phyloP scores from a whole-genome alignment of 2,888 invertebrate genomes.

The Lypha dubia region DNA sequence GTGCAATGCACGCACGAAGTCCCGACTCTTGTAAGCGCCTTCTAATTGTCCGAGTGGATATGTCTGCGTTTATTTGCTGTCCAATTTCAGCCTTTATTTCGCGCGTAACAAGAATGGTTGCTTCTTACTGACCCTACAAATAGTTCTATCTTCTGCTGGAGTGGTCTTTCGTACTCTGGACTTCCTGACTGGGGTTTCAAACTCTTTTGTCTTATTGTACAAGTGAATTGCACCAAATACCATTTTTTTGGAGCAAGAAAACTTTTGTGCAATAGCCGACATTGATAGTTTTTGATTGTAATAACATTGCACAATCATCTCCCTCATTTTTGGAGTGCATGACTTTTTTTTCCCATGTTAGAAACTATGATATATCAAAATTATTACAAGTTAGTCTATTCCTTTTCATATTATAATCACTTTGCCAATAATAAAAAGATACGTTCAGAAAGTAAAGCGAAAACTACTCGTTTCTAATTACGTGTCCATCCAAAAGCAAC shows the following conservation, averaged over 20 bases:
- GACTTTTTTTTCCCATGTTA: not conserved
- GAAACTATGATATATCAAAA: too few species aligned
- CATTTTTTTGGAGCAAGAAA: conserved; percentile 14
- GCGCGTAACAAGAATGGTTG: too few species aligned
- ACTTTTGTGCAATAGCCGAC: conserved; percentile 34
- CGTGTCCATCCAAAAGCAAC: too few species aligned
- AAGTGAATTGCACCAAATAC: too few species aligned
- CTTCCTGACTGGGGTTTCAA: conserved; percentile 28
- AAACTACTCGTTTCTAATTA: not conserved
- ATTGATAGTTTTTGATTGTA: conserved; percentile 17
- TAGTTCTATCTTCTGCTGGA: too few species aligned
- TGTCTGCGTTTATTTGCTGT: conserved; percentile 23
- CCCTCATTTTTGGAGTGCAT: too few species aligned
- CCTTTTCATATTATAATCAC: not conserved
- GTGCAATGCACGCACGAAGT: conserved; percentile 30
- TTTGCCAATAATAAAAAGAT: not conserved
- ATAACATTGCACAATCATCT: conserved; percentile 16
- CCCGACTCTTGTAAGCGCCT: conserved; percentile 14
- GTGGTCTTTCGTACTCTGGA: conserved; percentile 7
- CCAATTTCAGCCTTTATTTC: too few species aligned
- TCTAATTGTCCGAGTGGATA: conserved; percentile 28
- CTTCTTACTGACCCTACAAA: too few species aligned
- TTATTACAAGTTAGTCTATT: too few species aligned
- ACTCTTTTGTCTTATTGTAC: conserved; percentile 24
- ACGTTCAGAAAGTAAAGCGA: not conserved